Base-by-base conservation (phyloP, 2,113 vertebrate genomes). In the Phyllostomus hastatus region DNA sequence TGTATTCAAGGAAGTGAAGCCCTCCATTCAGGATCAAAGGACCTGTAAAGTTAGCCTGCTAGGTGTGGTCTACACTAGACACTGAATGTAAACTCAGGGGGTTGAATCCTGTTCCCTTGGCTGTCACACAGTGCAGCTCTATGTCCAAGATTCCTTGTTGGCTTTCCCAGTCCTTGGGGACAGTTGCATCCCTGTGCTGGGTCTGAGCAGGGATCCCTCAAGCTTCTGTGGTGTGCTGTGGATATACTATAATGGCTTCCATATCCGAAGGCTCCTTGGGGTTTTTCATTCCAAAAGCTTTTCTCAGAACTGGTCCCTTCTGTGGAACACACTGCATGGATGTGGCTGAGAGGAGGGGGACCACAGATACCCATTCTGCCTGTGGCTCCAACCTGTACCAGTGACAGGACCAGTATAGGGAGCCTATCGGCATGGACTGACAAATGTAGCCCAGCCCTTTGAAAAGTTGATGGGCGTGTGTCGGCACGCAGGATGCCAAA, bases 261-360 rank as follows among this genome's bases (percentile, higher is more conserved):
- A 5, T 17, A 12, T 46, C 66, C 22, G 22, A 38, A 81, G 8
- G 22, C 16, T 87, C 48, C 15, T 64, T 35, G 33, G 50, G 33
- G 14, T 33, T 83, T 87, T 73, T 59, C 33, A 82, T 73, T 88
- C 31, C 16, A 59, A 59, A 73, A 46, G 43, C 28, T 76, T 89
- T 85, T 75, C 33, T 50, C 57, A 82, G 64, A 43, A 78, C 22
- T 46, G 4, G 26, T 57, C 11, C 19, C 15, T 24, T 4, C 46
- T 26, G 0, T 26, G 52, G 35, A 69, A 10, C 31, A 66, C 5
- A 20, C 5, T 2, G 14, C 12, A 22, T 17, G n/a, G 7, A 28
- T 10, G 1, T 19, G 41, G 16, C 41, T 10, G 1, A 90, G 70
- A 90, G 16, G 24, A 50, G 41, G 31, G 48, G 38, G 33, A 35